Evolutionary conservation across 2,888 invertebrate species (phyloP).

Genomic region (Pelosia muscerda): DNA sequence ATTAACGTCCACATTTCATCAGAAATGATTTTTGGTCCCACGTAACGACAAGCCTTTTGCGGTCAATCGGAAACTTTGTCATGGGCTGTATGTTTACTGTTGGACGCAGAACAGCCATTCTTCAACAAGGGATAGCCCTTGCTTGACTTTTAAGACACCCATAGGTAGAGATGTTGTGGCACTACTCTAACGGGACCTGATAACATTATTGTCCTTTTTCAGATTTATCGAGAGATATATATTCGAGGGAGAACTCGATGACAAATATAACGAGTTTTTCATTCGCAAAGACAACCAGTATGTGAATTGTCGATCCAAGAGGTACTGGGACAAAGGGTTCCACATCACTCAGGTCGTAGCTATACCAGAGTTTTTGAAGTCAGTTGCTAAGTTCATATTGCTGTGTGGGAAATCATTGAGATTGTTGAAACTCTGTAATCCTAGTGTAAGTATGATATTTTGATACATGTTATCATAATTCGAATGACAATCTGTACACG

Average conservation of each 20-base stretch:
- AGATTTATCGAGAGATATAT: conserved; percentile 94
- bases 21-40: too few species aligned
- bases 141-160: too few species aligned
- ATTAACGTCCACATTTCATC: too few species aligned
- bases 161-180: too few species aligned
- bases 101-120: too few species aligned
- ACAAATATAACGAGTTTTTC: conserved; percentile 94
- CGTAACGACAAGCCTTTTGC: too few species aligned
- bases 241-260: conserved; percentile 93
- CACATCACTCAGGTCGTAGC: conserved; percentile 80
- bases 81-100: too few species aligned
- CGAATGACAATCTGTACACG: too few species aligned
- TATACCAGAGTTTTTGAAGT: conserved; percentile 90
- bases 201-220: conserved; percentile 41
- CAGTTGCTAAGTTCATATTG: conserved; percentile 88
- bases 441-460: conserved; percentile 85
- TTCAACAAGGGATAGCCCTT: too few species aligned
- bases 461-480: conserved; percentile 2
- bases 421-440: conserved; percentile 90
- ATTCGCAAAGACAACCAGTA: conserved; percentile 90
- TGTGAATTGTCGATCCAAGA: conserved; percentile 87
- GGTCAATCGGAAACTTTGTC: too few species aligned
- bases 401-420: conserved; percentile 92
- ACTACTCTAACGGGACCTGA: too few species aligned
- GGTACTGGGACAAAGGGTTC: conserved; percentile 90